A percentile compares a stretch with the other conserved stretches of the same genome.
These are phyloP conservation scores for Leistus spinibarbis DNA, from an alignment of 2,888 invertebrate genomes.

Conservation along the genomic window DNA sequence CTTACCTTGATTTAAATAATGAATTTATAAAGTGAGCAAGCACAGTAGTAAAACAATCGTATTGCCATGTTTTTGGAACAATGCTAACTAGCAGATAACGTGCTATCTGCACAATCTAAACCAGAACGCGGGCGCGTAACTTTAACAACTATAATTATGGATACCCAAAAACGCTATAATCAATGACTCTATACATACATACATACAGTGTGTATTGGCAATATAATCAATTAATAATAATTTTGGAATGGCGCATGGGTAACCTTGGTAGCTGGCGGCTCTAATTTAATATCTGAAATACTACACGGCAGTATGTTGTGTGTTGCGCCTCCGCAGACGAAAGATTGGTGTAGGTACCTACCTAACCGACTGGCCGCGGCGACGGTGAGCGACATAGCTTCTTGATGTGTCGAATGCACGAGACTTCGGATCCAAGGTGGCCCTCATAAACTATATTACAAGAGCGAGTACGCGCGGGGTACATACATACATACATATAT, in stretches of 20 bases:
- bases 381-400: neutral
- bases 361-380: neutral
- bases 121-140: neutral
- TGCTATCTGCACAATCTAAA: neutral
- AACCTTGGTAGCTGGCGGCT: conserved; percentile 22
- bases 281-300: conserved; percentile 32
- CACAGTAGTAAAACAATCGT: neutral
- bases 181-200: neutral
- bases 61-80: neutral
- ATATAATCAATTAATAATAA: conserved; percentile 35
- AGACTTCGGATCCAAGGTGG: conserved; percentile 25
- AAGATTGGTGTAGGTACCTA: neutral
- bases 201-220: conserved; percentile 8
- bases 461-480: neutral
- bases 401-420: conserved; percentile 26
- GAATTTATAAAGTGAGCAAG: neutral
- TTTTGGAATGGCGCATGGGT: conserved; percentile 9
- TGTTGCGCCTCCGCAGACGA: conserved; percentile 1
- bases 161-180: conserved; percentile 5
- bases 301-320: neutral
- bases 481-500: neutral
- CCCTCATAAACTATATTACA: conserved; percentile 23
- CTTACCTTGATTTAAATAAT: neutral
- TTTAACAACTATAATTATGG: conserved; percentile 22
- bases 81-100: neutral